Evolutionary conservation across 2,797 vertebrate genomes (phyloP).

Genomic region (Urocyon cinereoargenteus): DNA sequence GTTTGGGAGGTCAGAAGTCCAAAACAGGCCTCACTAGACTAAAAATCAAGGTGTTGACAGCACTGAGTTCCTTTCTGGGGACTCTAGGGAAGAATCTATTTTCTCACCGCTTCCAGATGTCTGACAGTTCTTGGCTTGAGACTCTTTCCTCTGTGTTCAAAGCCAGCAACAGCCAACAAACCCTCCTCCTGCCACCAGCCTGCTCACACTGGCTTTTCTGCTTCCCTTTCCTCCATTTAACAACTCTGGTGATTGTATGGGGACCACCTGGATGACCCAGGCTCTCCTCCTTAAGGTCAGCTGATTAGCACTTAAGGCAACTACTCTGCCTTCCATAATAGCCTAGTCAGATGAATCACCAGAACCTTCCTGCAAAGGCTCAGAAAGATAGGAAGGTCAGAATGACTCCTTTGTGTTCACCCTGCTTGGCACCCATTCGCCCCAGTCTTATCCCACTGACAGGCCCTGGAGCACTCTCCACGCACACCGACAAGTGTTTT

Average conservation of each 20-base stretch:
- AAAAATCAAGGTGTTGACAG: neutral
- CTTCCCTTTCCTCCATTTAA: neutral
- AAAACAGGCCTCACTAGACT: neutral
- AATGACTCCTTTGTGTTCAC: neutral
- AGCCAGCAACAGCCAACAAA: accelerated
- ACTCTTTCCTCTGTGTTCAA: neutral
- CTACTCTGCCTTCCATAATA: neutral
- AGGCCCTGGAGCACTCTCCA: neutral
- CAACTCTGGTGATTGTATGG: neutral
- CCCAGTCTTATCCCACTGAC: neutral
- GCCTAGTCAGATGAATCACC: neutral
- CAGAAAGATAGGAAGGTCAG: neutral
- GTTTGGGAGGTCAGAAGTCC: neutral
- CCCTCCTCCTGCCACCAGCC: too few relatives aligned
- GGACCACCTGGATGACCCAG: neutral
- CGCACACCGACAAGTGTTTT: neutral
- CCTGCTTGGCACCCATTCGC: neutral
- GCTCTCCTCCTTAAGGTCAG: neutral
- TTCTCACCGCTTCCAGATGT: neutral
- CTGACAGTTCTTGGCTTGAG: neutral
- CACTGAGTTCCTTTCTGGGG: neutral
- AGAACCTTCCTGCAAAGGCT: neutral
- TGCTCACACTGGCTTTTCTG: neutral
- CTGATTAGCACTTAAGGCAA: neutral
- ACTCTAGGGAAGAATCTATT: neutral